phyloP scores from a whole-genome alignment of 2,113 vertebrate genomes.

The Anhinga rufa region DNA sequence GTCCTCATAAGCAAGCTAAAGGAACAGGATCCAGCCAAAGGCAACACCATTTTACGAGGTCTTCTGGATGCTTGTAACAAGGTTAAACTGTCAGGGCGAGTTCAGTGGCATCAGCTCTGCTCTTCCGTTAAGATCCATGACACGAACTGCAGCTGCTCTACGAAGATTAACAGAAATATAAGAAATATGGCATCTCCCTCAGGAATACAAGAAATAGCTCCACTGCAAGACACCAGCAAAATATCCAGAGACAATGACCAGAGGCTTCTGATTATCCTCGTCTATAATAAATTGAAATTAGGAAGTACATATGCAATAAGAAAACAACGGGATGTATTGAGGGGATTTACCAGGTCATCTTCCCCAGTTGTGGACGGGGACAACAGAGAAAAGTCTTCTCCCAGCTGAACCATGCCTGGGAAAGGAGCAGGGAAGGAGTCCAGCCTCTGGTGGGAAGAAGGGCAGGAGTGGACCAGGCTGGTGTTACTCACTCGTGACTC shows the following conservation, averaged over 20 bases:
- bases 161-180: neutral
- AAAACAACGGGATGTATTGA: neutral
- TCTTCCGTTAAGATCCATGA: neutral
- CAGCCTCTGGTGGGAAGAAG: neutral
- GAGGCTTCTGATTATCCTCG: neutral
- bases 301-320: neutral
- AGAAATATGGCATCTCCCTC: neutral
- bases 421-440: neutral
- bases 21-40: neutral
- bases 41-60: neutral
- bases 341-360: neutral
- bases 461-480: neutral
- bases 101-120: neutral
- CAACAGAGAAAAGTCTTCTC: neutral
- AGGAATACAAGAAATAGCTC: neutral
- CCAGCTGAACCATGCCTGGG: neutral
- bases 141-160: neutral
- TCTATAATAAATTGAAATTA: neutral
- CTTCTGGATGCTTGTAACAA: neutral
- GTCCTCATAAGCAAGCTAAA: neutral
- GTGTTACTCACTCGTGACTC: neutral
- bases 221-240: neutral
- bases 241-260: neutral
- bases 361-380: neutral
- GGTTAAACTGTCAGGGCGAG: neutral